These are phyloP conservation scores for Biston stratarius DNA, from an alignment of 2,888 invertebrate genomes.

Conservation along the genomic window DNA sequence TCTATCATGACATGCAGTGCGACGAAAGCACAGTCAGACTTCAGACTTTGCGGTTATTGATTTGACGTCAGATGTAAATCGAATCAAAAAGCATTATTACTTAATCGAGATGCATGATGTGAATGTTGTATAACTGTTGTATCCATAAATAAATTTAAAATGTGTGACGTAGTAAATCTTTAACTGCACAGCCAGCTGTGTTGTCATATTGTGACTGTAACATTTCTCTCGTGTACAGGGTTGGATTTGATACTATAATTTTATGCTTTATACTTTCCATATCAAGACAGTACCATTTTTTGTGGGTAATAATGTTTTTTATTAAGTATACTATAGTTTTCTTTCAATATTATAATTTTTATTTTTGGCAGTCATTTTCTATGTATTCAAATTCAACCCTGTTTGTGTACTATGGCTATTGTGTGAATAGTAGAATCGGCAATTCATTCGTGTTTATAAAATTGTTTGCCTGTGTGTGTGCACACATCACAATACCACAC, in stretches of 20 bases:
- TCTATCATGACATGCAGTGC: not conserved
- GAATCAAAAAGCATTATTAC: conserved; percentile 21
- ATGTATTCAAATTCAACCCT: too few species aligned
- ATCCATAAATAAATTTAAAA: conserved; percentile 16
- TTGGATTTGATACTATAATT: too few species aligned
- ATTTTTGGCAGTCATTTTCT: too few species aligned
- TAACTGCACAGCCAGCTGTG: conserved; percentile 22
- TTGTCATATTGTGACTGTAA: conserved; percentile 1
- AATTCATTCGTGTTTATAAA: conserved; percentile 24
- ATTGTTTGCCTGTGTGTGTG: conserved; percentile 18
- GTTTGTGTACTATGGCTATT: conserved; percentile 1
- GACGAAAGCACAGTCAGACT: not conserved
- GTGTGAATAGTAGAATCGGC: conserved; percentile 21
- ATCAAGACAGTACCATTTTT: too few species aligned
- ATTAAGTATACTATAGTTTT: too few species aligned
- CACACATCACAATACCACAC: conserved; percentile 29
- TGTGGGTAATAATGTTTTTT: too few species aligned
- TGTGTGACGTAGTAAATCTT: conserved; percentile 25
- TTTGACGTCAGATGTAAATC: conserved; percentile 22
- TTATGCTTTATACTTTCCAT: too few species aligned
- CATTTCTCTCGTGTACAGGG: too few species aligned
- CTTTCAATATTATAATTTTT: too few species aligned
- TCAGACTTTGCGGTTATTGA: conserved; percentile 21
- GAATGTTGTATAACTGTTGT: conserved; percentile 33
- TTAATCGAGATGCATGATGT: conserved; percentile 25